Evolutionary conservation across 2,888 invertebrate species (phyloP), one percentile per base, ranked within the genome.

Genomic region (Syrphus vitripennis): DNA sequence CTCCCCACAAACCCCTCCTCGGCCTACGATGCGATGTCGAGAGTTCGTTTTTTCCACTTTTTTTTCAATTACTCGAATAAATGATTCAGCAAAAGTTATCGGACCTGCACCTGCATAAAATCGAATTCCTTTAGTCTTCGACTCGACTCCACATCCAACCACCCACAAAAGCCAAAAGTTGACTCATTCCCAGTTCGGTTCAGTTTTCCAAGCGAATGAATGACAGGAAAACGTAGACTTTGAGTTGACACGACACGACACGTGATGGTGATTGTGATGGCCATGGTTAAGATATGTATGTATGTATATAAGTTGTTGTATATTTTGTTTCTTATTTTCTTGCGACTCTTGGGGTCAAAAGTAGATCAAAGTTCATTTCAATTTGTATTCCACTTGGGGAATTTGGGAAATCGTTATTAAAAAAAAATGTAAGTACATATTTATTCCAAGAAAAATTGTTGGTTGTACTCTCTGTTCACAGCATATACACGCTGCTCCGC

Each of bases 281-380:
- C 57, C 74, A 74, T 71, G 75, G 61, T 26, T 75, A 50, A 75
- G 31, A 21, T 45, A 45, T 6, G n/a, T n/a, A n/a, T n/a, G n/a
- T n/a, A n/a, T n/a, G n/a, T n/a, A 48, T 31, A 4, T 1, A 1
- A n/a, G 19, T n/a, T n/a, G n/a, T n/a, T n/a, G 37, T 59, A 84
- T 81, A 81, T 71, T 72, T 84, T 21, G 67, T 75, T 69, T 59
- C n/a, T 77, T 45, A 26, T 63, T n/a, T n/a, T 31, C 19, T 45
- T 4, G n/a, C n/a, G 45, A 69, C 61, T 76, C 69, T 77, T 34
- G 81, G 84, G 84, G 84, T 86, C 84, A 71, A 67, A 77, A 81
- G 72, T 77, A 86, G 84, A 86, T 86, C 84, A 86, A 86, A 86
- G 84, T 86, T 86, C 77, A 40, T 86, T 86, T 86, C 81, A 76